A percentile compares a stretch with the other conserved stretches of the same genome.
Conservation (phyloP, 2,797 vertebrate species). For the Macroramphosus scolopax region DNA sequence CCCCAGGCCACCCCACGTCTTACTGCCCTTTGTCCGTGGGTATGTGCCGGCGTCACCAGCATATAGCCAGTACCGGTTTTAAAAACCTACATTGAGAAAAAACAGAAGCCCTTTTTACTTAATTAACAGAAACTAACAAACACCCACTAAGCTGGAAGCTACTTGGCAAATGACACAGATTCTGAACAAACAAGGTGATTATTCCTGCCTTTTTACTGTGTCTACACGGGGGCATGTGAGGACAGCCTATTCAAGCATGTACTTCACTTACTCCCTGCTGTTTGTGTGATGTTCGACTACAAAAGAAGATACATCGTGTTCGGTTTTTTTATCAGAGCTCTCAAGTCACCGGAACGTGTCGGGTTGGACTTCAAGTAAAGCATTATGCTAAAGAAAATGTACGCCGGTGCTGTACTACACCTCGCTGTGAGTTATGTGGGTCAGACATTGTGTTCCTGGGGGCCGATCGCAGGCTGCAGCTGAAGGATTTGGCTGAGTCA, state of each 20-base stretch:
- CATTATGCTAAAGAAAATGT: slow-evolving; percentile 53
- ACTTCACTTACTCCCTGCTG: not conserved
- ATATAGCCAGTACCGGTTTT: slow-evolving; percentile 36
- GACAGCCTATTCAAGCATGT: slow-evolving; percentile 25
- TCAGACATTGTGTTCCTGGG: slow-evolving; percentile 72
- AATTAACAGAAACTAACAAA: slow-evolving; percentile 15
- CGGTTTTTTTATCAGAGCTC: slow-evolving; percentile 2
- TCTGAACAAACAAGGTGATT: slow-evolving; percentile 39
- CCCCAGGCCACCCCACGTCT: slow-evolving; percentile 51
- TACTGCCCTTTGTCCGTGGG: slow-evolving; percentile 47
- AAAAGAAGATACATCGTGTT: not conserved
- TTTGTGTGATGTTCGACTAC: not conserved
- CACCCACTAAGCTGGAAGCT: slow-evolving; percentile 18
- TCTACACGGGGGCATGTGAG: slow-evolving; percentile 21
- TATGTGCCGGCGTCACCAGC: slow-evolving; percentile 36
- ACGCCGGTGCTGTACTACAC: slow-evolving; percentile 38
- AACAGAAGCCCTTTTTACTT: slow-evolving; percentile 45
- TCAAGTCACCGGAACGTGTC: slow-evolving; percentile 28
- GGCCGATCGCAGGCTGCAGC: slow-evolving; percentile 71
- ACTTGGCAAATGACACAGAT: slow-evolving; percentile 45
- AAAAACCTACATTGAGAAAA: slow-evolving; percentile 41
- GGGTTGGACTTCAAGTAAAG: slow-evolving; percentile 44
- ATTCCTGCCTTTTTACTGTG: slow-evolving; percentile 6
- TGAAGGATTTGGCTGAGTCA: slow-evolving; percentile 74
- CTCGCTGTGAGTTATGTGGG: slow-evolving; percentile 67